phyloP scores from a whole-genome alignment of 2,797 vertebrate species.

The Liasis olivaceus region DNA sequence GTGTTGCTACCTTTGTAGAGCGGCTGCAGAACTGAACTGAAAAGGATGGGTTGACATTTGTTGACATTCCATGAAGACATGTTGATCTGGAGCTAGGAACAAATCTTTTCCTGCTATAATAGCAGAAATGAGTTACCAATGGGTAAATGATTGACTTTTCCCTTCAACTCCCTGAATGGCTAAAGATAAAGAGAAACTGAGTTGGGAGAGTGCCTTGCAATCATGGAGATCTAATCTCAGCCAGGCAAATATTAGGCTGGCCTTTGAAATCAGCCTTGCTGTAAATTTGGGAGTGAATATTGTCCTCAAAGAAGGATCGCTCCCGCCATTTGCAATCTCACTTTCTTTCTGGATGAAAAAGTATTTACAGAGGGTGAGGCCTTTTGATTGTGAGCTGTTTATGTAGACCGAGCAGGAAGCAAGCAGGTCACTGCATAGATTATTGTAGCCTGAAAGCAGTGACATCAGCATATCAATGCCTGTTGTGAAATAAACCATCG shows the following conservation, averaged over 20 bases:
- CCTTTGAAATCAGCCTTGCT: neutral
- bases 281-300: neutral
- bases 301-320: neutral
- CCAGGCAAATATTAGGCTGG: constrained; percentile 9
- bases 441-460: neutral
- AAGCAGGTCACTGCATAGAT: no score
- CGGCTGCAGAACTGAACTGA: neutral
- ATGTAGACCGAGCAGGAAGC: neutral
- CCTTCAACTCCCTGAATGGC: constrained; percentile 23
- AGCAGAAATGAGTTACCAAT: constrained; percentile 22
- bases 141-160: constrained; percentile 47
- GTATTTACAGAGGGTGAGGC: neutral
- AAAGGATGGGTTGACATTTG: neutral
- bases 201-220: constrained; percentile 20
- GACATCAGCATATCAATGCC: neutral
- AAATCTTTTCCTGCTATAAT: neutral
- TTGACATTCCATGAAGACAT: neutral
- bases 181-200: constrained; percentile 44
- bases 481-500: neutral
- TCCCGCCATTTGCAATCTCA: neutral
- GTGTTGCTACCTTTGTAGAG: neutral
- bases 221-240: constrained; percentile 30
- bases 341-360: neutral
- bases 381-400: neutral
- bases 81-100: neutral